Percentiles rank a stretch among this genome's conserved stretches.
Evolutionary conservation across 2,888 invertebrate species (phyloP).

Genomic region (Deroplatys truncata): DNA sequence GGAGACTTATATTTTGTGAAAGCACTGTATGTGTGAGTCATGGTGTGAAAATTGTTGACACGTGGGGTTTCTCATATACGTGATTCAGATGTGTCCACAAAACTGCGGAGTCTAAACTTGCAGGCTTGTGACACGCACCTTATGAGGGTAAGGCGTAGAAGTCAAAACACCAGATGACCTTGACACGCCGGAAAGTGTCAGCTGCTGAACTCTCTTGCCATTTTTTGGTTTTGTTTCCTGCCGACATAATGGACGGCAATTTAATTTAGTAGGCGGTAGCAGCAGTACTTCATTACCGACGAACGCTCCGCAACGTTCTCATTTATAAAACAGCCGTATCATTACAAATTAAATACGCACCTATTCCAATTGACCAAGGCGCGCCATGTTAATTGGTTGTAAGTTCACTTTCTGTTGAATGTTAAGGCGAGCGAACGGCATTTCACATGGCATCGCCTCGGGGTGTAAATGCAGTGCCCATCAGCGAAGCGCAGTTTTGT

Average conservation of each 20-base stretch:
- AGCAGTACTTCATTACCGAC: neutral
- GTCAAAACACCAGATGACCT: neutral
- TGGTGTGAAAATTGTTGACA: no score
- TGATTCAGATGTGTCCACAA: no score
- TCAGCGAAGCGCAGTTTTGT: no score
- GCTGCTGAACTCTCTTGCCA: neutral
- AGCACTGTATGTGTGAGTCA: no score
- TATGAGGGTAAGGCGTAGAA: neutral
- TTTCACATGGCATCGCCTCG: no score
- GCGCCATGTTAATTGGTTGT: neutral
- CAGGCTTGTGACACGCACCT: neutral
- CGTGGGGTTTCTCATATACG: no score
- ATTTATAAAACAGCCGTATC: neutral
- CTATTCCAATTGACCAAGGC: neutral
- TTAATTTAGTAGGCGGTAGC: neutral
- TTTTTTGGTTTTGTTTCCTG: neutral
- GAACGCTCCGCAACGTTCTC: neutral
- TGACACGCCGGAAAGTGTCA: neutral
- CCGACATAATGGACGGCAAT: neutral
- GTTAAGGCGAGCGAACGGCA: no score
- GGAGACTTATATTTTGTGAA: no score
- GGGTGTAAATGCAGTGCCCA: no score
- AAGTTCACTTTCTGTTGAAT: neutral
- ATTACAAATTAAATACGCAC: neutral
- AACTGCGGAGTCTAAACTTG: no score